Percentiles rank a stretch among this genome's conserved stretches.
phyloP scores from a whole-genome alignment of 2,797 vertebrate species.

The Myotis findleyi region DNA sequence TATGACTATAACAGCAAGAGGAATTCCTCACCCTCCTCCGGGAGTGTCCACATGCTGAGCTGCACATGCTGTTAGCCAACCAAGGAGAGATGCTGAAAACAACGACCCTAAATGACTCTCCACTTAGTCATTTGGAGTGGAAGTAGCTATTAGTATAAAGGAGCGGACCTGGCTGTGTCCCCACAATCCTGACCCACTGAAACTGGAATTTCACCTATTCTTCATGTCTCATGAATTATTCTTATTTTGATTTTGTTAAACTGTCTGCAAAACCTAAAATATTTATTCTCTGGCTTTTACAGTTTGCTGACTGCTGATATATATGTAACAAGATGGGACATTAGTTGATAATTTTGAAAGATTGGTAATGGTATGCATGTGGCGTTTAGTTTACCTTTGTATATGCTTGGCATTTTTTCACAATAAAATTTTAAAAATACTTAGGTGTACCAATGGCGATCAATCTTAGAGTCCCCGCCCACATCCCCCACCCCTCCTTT shows the following conservation, averaged over 20 bases:
- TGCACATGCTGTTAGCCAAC: background rate
- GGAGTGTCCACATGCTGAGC: background rate
- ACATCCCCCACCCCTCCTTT: background rate
- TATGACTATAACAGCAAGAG: background rate
- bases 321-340: background rate
- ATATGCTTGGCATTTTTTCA: background rate
- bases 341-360: background rate
- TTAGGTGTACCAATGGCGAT: background rate
- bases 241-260: background rate
- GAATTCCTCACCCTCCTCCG: background rate
- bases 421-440: background rate
- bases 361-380: background rate
- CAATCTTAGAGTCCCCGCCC: background rate
- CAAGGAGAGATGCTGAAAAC: background rate
- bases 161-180: background rate
- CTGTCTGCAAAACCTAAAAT: conserved; percentile 4
- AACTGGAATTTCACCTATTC: conserved; percentile 14
- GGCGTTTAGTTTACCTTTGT: background rate
- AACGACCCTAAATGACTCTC: background rate
- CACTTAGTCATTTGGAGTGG: background rate
- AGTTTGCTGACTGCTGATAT: background rate
- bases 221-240: background rate
- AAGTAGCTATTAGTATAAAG: background rate
- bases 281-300: background rate
- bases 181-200: background rate